Evolutionary conservation across 2,888 invertebrate genomes (phyloP).

Genomic region (Xylocampa areola): DNA sequence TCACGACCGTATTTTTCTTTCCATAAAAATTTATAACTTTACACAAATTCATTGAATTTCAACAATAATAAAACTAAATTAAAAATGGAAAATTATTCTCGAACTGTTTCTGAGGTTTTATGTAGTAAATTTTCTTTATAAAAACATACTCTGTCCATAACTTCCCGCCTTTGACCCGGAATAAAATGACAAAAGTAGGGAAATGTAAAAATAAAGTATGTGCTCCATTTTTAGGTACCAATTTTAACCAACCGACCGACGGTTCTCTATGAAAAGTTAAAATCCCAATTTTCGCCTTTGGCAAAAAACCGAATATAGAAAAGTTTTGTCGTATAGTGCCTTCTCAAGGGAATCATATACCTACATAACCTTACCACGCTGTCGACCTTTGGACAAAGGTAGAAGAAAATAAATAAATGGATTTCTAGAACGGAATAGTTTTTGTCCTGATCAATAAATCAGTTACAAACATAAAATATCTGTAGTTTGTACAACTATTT

Average conservation of each 20-base stretch:
- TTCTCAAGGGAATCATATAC: slow-evolving; percentile 17
- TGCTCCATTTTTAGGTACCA: background rate
- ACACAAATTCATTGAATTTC: too few species aligned
- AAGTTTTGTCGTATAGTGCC: slow-evolving; percentile 3
- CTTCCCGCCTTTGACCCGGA: too few species aligned
- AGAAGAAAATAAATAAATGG: slow-evolving; percentile 28
- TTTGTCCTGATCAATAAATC: slow-evolving; percentile 22
- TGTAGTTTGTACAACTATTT: too few species aligned
- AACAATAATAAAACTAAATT: too few species aligned
- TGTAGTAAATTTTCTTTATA: too few species aligned
- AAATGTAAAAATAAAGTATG: background rate
- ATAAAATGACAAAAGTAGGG: too few species aligned
- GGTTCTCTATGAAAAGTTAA: slow-evolving; percentile 15
- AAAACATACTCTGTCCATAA: too few species aligned
- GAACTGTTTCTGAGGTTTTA: too few species aligned
- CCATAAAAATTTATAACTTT: too few species aligned
- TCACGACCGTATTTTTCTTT: too few species aligned
- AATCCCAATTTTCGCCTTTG: slow-evolving; percentile 15
- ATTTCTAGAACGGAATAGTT: slow-evolving; percentile 10
- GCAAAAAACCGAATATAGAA: slow-evolving; percentile 21
- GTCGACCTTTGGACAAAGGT: background rate
- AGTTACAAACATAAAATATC: too few species aligned
- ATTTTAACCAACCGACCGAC: background rate
- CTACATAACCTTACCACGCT: slow-evolving; percentile 6
- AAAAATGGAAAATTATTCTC: too few species aligned